Evolutionary conservation across 2,888 invertebrate genomes (phyloP).

Genomic region (Chrysodeixis includens): DNA sequence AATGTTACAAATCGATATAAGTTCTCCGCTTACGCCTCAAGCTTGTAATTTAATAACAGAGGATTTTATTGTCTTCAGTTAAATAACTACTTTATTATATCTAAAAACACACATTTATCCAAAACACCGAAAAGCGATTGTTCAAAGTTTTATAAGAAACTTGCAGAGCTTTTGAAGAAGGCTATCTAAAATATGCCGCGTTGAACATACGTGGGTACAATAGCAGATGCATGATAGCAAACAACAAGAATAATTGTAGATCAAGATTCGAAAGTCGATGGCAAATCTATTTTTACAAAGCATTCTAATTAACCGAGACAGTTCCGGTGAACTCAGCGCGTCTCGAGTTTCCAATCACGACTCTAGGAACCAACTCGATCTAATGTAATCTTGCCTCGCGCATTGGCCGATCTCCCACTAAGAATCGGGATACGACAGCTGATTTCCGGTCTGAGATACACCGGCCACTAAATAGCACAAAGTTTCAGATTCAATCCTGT

Average conservation of each 20-base stretch:
- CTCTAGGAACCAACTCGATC: constrained; percentile 75
- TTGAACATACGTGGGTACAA: neutral
- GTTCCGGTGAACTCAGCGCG: constrained; percentile 71
- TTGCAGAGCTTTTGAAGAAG: neutral
- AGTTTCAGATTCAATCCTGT: constrained; percentile 57
- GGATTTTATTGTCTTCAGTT: neutral
- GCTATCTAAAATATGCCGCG: neutral
- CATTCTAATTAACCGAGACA: constrained; percentile 74
- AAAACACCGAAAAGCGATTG: neutral
- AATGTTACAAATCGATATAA: constrained; percentile 35
- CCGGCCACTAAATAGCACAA: constrained; percentile 65
- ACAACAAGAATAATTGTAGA: constrained; percentile 53
- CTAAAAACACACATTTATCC: neutral
- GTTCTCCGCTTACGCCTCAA: constrained; percentile 11
- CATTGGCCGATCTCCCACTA: constrained; percentile 83
- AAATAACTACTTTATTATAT: neutral
- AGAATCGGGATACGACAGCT: constrained; percentile 84
- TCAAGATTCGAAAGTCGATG: constrained; percentile 62
- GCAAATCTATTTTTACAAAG: constrained; percentile 73
- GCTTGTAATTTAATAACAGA: constrained; percentile 7
- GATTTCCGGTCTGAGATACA: constrained; percentile 80
- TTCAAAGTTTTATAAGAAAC: neutral
- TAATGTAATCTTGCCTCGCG: constrained; percentile 78
- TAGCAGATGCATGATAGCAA: constrained; percentile 29
- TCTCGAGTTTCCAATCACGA: constrained; percentile 78